Evolutionary conservation across 2,888 invertebrate genomes (phyloP).

Genomic region (Xylocampa areola): DNA sequence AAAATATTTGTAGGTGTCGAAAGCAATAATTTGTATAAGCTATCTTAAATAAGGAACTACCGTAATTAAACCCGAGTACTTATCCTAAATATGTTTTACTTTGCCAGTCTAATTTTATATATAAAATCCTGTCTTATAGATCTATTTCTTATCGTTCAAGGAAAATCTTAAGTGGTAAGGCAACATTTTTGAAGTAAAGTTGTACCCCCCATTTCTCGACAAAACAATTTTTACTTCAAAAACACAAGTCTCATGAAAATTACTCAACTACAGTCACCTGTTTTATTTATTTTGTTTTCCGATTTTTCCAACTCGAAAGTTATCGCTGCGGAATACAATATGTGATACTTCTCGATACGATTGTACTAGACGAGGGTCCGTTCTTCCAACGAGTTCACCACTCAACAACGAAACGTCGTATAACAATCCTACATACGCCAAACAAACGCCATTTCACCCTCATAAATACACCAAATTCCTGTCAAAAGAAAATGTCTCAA

Average conservation of each 20-base stretch:
- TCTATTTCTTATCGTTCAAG: constrained; percentile 20
- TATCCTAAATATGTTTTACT: too few species aligned
- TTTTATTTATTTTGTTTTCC: constrained; percentile 54
- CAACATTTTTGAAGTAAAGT: neutral
- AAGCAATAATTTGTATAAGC: too few species aligned
- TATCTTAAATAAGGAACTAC: too few species aligned
- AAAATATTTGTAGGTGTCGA: too few species aligned
- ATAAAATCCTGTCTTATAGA: too few species aligned
- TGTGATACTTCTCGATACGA: constrained; percentile 78
- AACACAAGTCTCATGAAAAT: constrained; percentile 30
- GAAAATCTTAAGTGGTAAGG: constrained; percentile 7
- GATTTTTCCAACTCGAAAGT: constrained; percentile 59
- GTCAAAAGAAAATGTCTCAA: constrained; percentile 66
- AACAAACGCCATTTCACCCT: constrained; percentile 66
- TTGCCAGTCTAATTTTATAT: too few species aligned
- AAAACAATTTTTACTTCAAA: constrained; percentile 19
- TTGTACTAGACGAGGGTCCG: constrained; percentile 84
- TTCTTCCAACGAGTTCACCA: constrained; percentile 81
- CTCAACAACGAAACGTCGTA: constrained; percentile 74
- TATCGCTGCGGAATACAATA: constrained; percentile 67
- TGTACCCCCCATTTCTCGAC: constrained; percentile 16
- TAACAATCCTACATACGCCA: constrained; percentile 63
- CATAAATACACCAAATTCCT: constrained; percentile 66
- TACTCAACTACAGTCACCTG: constrained; percentile 49
- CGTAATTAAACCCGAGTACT: too few species aligned